Evolutionary conservation across 2,888 invertebrate genomes (phyloP).

Genomic region (Dryadula phaetusa): DNA sequence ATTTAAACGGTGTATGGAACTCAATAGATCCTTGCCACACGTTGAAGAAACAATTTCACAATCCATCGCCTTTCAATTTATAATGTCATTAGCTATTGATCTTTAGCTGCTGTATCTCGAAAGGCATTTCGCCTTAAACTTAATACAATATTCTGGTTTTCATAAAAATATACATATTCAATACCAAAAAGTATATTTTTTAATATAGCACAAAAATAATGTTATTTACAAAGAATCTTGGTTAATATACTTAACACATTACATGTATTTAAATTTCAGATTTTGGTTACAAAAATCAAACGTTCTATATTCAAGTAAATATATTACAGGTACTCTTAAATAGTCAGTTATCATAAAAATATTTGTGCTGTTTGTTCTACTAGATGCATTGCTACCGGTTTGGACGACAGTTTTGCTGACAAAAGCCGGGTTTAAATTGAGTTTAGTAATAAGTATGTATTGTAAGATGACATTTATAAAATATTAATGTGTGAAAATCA

Average conservation of each 20-base stretch:
- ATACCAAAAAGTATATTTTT: not conserved
- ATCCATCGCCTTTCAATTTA: slow-evolving; percentile 28
- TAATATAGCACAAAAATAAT: too few species aligned
- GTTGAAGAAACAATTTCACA: slow-evolving; percentile 36
- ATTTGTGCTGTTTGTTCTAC: not conserved
- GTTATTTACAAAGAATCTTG: not conserved
- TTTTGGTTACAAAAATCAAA: too few species aligned
- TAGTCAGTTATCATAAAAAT: not conserved
- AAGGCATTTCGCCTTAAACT: not conserved
- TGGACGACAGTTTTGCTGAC: not conserved
- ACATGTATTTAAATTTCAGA: too few species aligned
- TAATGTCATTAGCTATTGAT: slow-evolving; percentile 26
- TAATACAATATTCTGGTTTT: not conserved
- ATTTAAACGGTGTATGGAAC: slow-evolving; percentile 17
- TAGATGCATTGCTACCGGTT: not conserved
- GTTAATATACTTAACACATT: too few species aligned
- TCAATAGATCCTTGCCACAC: slow-evolving; percentile 26
- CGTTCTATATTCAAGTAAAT: not conserved
- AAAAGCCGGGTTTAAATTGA: not conserved
- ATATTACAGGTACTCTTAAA: not conserved
- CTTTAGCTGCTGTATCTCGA: slow-evolving; percentile 2
- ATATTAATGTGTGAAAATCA: not conserved
- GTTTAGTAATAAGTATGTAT: not conserved
- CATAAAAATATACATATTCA: too few species aligned
- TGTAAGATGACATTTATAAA: not conserved